A percentile compares a stretch with the other conserved stretches of the same genome.
Conservation (phyloP, 1,140 invertebrate species). For the Philopotamus ludificatus region DNA sequence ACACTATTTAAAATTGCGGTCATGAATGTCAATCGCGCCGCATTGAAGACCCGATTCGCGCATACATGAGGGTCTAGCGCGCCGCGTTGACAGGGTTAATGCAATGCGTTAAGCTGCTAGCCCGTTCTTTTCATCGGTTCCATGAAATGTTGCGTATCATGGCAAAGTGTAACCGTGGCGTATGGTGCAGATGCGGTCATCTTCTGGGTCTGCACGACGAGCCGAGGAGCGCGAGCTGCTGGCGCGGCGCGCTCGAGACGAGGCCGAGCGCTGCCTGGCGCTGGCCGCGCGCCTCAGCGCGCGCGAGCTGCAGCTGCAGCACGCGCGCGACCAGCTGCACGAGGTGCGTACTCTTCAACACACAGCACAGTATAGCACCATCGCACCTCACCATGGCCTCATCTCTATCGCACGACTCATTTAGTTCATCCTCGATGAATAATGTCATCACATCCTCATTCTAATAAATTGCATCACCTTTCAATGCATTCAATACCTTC, state of each 20-base stretch:
- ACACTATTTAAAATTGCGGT: too few relatives aligned
- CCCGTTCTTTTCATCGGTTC: too few relatives aligned
- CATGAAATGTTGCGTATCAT: too few relatives aligned
- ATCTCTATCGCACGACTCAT: not conserved
- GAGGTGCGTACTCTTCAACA: constrained; percentile 59
- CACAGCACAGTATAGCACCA: constrained; percentile 14
- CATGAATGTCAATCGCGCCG: too few relatives aligned
- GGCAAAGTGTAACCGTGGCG: not conserved
- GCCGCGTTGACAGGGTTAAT: too few relatives aligned
- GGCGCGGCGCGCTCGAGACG: constrained; percentile 82
- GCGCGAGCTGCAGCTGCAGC: constrained; percentile 79
- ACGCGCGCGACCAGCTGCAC: constrained; percentile 78
- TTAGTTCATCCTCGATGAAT: too few relatives aligned
- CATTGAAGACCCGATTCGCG: not conserved
- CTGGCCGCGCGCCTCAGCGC: constrained; percentile 83
- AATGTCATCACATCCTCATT: too few relatives aligned
- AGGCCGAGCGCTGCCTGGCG: constrained; percentile 82
- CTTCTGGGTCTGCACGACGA: constrained; percentile 73
- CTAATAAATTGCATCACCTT: too few relatives aligned
- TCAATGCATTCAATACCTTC: too few relatives aligned
- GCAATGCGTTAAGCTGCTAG: too few relatives aligned
- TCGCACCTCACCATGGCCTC: not conserved
- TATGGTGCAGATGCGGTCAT: constrained; percentile 60
- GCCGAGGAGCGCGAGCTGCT: constrained; percentile 87
- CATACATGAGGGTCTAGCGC: not conserved